Base-by-base conservation (phyloP, 2,888 invertebrate genomes). In the Heterodera filipjevi region DNA sequence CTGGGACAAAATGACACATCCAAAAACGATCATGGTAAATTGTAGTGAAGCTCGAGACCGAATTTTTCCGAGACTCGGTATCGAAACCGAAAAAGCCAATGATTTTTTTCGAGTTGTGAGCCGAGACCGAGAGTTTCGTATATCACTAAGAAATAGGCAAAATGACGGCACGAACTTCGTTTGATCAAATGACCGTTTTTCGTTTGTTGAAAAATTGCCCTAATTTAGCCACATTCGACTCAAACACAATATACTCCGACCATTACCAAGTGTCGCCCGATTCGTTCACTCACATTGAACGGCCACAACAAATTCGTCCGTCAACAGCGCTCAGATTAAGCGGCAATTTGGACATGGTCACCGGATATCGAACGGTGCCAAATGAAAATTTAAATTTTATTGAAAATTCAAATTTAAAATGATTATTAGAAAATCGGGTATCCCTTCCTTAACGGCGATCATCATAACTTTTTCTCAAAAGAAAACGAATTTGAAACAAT, bases 301-400 rank as follows among this genome's bases (percentile, higher is more conserved):
- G 75, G 2, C 53, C 77, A 3, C 76, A 71, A 39, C 78, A 78
- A 30, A 73, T 79, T 16, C 80, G 84, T 12, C 84, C 84, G n/a
- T 79, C 82, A 19, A 81, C 83, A 1, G 81, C 83, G 3, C 79
- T 84, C 32, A 76, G 77, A 35, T 77, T 85, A 3, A 77, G 70
- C 22, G 84, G 84, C 44, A 80, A 80, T 6, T 39, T 66, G 19
- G 80, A 80, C 30, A 33, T 84, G 39, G 76, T 71, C 16, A 80
- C 78, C 39, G 81, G 82, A n/a, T 84, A 84, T 70, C 66, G 82
- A 71, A 72, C 59, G 78, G 84, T 84, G 27, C 33, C 10, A 64
- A 49, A 49, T n/a, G n/a, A n/a, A 49, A 12, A 16, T 49, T 49
- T 16, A 49, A 49, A 49, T 12, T 10, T 44, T 5, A 33, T 8